Conservation (phyloP, 2,797 vertebrate genomes). For the Alosa sapidissima region DNA sequence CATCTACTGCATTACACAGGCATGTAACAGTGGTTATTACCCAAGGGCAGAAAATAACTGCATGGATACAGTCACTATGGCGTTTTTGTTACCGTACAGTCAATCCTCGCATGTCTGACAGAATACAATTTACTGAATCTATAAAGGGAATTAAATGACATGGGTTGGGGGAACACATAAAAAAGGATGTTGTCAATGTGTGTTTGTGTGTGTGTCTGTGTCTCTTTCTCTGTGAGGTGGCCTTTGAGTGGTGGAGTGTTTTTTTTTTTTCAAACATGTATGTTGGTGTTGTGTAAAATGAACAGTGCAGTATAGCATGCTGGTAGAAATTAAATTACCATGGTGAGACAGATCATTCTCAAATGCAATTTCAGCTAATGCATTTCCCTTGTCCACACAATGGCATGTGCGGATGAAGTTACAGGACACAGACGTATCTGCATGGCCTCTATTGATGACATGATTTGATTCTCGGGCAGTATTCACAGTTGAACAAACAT, state of each 20-base stretch:
- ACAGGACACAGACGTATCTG: background rate
- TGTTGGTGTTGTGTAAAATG: background rate
- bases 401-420: background rate
- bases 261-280: background rate
- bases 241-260: background rate
- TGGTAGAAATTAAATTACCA: background rate
- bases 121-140: constrained; percentile 40
- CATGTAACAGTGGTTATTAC: background rate
- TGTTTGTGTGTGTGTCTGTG: background rate
- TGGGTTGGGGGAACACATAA: constrained; percentile 39
- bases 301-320: background rate
- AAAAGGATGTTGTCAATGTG: background rate
- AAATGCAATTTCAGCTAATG: background rate
- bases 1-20: background rate
- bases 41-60: background rate
- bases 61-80: background rate
- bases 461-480: background rate
- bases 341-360: background rate
- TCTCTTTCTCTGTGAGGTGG: background rate
- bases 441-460: background rate
- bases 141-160: constrained; percentile 34
- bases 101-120: constrained; percentile 32
- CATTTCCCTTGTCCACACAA: background rate
- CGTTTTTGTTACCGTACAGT: background rate
- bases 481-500: background rate